Evolutionary conservation across 2,888 invertebrate genomes (phyloP).

Genomic region (Nomada ruficornis): DNA sequence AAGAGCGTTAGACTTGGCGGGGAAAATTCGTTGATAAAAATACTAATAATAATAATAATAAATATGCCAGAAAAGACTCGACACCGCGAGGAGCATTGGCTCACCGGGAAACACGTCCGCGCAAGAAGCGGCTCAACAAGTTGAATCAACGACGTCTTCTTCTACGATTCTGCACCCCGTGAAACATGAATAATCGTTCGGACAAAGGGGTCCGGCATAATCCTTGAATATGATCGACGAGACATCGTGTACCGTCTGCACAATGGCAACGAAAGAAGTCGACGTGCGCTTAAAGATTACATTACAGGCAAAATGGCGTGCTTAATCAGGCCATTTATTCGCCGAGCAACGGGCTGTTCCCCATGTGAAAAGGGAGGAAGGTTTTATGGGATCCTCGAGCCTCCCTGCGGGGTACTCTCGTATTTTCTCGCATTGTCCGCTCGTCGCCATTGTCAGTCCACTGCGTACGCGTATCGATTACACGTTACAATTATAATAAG

Average conservation of each 20-base stretch:
- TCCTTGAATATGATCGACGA: slow-evolving; percentile 69
- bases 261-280: slow-evolving; percentile 64
- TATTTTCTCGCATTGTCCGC: slow-evolving; percentile 68
- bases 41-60: neutral
- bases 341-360: slow-evolving; percentile 59
- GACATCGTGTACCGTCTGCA: slow-evolving; percentile 60
- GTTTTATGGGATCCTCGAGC: slow-evolving; percentile 54
- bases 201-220: slow-evolving; percentile 31
- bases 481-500: slow-evolving; percentile 78
- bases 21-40: no score
- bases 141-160: slow-evolving; percentile 33
- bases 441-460: slow-evolving; percentile 48
- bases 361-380: slow-evolving; percentile 59
- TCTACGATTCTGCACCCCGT: slow-evolving; percentile 18
- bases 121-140: slow-evolving; percentile 9
- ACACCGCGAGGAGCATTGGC: neutral
- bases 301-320: slow-evolving; percentile 79
- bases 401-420: slow-evolving; percentile 35
- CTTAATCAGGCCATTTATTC: slow-evolving; percentile 81
- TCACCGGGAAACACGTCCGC: neutral
- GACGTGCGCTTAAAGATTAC: slow-evolving; percentile 72
- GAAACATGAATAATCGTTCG: slow-evolving; percentile 48
- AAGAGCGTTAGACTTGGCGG: no score
- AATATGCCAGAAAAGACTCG: neutral
- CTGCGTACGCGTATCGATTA: slow-evolving; percentile 72